Evolutionary conservation across 1,140 invertebrate genomes (phyloP), one percentile per base, ranked within the genome.

Genomic region (Patella vulgata): DNA sequence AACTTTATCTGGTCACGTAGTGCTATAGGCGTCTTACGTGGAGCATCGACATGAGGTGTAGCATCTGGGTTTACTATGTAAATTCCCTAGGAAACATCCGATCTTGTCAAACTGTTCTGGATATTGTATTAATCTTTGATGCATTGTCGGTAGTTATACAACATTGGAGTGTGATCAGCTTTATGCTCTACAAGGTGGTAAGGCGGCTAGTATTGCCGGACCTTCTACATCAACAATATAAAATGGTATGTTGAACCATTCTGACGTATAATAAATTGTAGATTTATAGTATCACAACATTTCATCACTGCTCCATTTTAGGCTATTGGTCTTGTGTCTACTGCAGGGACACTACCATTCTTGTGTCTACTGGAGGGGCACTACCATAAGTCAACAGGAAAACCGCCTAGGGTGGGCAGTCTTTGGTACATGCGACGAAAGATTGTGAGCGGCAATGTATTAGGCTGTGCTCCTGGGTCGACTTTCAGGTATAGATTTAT

Each of bases 1-100:
- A 60, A 19, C 19, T 60, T 60, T 19, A 66, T 25, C 27, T 44
- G 12, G 8, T 61, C 48, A n/a, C 28, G 28, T 12, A 66, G 19
- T 27, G 36, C 30, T 11, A 66, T 79, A 74, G 75, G 77, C 11
- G 75, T 53, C 25, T 66, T 66, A 40, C 71, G 69, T 36, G 63
- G 62, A 14, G 63, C 46, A 39, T 72, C 65, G 0, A 71, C 33
- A 33, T 62, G 61, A 0, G 69, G 66, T 21, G 59, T 46, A 25
- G 46, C 58, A 8, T 58, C 33, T 23, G 36, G 40, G 31, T 65
- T 58, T 21, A 73, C n/a, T 46, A 69, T 21, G 43, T 79, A 57
- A 17, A 67, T 25, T 12, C 4, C 63, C 57, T 4, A 8, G n/a
- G 11, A 60, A 48, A 9, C 19, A 33, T 6, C 63, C 63, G 17